Evolutionary conservation across 53 echinoderm and acorn worm species (phyloP), one percentile per base, ranked within the genome.

Genomic region (Stichopus horrens): DNA sequence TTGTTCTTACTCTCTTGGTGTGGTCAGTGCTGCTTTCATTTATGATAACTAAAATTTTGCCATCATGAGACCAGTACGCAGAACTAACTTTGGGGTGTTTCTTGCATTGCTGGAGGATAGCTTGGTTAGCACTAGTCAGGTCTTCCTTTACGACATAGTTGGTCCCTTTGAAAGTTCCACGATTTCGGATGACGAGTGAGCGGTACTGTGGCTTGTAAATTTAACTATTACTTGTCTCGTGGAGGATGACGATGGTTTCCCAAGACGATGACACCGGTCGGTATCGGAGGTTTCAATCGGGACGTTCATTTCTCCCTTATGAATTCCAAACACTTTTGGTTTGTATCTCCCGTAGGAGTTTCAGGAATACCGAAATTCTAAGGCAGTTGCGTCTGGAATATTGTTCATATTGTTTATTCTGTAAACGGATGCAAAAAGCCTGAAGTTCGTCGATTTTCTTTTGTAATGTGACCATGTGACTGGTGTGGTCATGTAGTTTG

Each of bases 131-230:
- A 18, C 75, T 75, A 13, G 75, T 75, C 23, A 75, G 0, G 75
- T 75, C 75, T 75, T 75, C 75, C 75, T 23, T 75, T 8, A 75
- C 75, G 75, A 75, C 75, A 23, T 21, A 75, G 14, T 75, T 13
- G 8, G 75, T 75, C 20, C 75, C 14, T 19, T 75, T 4, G 11
- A 75, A 20, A 9, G 20, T 75, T 18, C 14, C 14, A 75, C 75
- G 75, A 75, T 75, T 75, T 75, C 75, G 11, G 75, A 75, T 75
- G 75, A 75, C 75, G n/a, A 13, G 75, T 4, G 75, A 75, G 20
- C 75, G 75, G 75, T 5, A 75, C 20, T 19, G 23, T 75, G n/a
- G 75, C 20, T 75, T 10, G 75, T 75, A 19, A 75, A 75, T 75
- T 75, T 75, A 4, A 75, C 8, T 13, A 75, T 13, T 75, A 75